Conservation (phyloP, 2,888 invertebrate genomes). For the Gisinianus flammeolus region DNA sequence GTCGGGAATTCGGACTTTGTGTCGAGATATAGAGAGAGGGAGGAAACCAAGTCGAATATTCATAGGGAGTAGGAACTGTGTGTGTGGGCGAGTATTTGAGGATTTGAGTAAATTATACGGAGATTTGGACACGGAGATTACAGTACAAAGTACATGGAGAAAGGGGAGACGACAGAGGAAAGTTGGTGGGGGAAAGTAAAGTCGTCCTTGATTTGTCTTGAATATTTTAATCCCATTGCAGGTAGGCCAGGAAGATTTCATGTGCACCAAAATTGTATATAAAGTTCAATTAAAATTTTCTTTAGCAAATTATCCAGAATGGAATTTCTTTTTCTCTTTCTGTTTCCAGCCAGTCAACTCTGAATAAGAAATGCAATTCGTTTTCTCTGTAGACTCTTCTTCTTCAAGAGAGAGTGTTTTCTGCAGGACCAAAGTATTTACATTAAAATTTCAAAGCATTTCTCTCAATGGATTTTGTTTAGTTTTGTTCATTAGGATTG, state of each 20-base stretch:
- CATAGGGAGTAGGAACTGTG: too few relatives aligned
- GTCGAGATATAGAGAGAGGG: too few relatives aligned
- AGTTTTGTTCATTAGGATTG: too few relatives aligned
- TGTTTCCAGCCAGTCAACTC: not conserved
- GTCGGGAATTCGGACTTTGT: too few relatives aligned
- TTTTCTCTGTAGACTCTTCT: too few relatives aligned
- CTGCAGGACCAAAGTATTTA: not conserved
- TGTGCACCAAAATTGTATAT: not conserved
- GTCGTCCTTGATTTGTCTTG: not conserved
- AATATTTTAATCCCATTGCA: constrained; percentile 10
- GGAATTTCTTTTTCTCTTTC: not conserved
- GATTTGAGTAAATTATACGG: not conserved
- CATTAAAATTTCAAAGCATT: not conserved
- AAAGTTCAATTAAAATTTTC: constrained; percentile 9
- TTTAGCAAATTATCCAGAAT: not conserved
- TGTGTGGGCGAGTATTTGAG: constrained; percentile 1
- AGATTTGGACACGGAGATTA: not conserved
- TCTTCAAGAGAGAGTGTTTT: too few relatives aligned
- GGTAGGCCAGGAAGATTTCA: constrained; percentile 3
- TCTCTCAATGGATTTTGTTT: not conserved
- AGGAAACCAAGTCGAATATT: too few relatives aligned
- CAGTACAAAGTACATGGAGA: not conserved
- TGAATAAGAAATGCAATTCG: not conserved
- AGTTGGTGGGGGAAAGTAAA: not conserved
- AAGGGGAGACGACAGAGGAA: not conserved